Evolutionary conservation across 2,888 invertebrate genomes (phyloP), one percentile per base, ranked within the genome.

Genomic region (Chloroclystis v-ata): DNA sequence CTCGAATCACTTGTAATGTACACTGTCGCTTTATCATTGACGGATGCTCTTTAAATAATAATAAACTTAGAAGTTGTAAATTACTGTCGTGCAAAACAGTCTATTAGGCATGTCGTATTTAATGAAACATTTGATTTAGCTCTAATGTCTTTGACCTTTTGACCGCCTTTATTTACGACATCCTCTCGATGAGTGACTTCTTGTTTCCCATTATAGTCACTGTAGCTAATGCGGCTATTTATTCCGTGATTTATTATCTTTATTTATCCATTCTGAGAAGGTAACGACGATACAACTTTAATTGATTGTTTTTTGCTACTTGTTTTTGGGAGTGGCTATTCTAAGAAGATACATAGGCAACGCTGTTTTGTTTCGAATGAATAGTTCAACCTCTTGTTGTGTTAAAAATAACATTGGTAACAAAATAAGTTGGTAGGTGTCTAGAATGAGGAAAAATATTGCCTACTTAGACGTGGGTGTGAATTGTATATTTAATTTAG

Each of bases 321-420:
- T n/a, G n/a, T n/a, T n/a, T n/a, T n/a, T n/a, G n/a, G 61, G 65
- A 63, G 55, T 65, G 52, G 53, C 42, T 55, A 57, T 74, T 71
- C 69, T 67, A 37, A 49, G 67, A 64, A 74, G 57, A 63, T 52
- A 52, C 41, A 57, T 56, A 61, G 52, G 39, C 33, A 73, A 68
- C 65, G 55, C 65, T 69, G 68, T 67, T 68, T 61, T 63, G 60
- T 55, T 65, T n/a, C 48, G 49, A 57, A 72, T 75, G 65, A 78
- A 75, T 75, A 70, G 75, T 77, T 71, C 67, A 72, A 60, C n/a
- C n/a, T n/a, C n/a, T n/a, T n/a, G n/a, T n/a, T n/a, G n/a, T n/a
- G n/a, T n/a, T n/a, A n/a, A n/a, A n/a, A n/a, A n/a, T n/a, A n/a
- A n/a, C n/a, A n/a, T n/a, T n/a, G n/a, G n/a, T n/a, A n/a, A n/a